phyloP scores from a whole-genome alignment of 2,888 invertebrate species.

The Eupelmus urozonus region DNA sequence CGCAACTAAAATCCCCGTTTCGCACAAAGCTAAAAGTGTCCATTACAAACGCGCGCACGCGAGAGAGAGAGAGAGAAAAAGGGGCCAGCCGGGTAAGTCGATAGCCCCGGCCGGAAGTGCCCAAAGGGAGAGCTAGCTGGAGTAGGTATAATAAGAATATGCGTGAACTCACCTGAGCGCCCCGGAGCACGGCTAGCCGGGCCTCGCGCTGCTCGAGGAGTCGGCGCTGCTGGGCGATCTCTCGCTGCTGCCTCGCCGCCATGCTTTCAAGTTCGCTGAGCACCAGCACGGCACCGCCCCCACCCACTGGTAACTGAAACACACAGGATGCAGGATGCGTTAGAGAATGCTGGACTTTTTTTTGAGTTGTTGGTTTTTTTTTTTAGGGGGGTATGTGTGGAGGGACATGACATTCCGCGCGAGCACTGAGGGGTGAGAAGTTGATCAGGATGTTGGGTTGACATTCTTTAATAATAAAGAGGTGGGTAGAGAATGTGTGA shows the following conservation, averaged over 20 bases:
- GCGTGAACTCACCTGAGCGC: conserved; percentile 72
- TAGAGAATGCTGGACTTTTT: conserved; percentile 16
- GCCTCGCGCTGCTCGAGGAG: conserved; percentile 96
- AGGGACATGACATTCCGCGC: neutral
- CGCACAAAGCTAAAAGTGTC: too few species aligned
- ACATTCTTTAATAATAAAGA: too few species aligned
- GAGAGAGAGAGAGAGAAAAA: neutral
- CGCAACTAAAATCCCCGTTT: too few species aligned
- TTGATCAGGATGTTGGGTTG: too few species aligned
- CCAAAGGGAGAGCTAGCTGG: neutral
- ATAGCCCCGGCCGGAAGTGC: conserved; percentile 21
- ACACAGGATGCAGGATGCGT: conserved; percentile 43
- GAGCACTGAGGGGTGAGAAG: neutral
- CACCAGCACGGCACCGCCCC: conserved; percentile 93
- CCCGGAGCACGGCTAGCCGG: conserved; percentile 77
- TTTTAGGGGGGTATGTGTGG: neutral
- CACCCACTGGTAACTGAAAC: conserved; percentile 86
- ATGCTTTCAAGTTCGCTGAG: conserved; percentile 98
- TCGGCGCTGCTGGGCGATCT: conserved; percentile 95
- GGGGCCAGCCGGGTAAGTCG: conserved; percentile 12
- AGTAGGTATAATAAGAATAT: conserved; percentile 1
- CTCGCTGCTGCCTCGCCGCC: conserved; percentile 98
- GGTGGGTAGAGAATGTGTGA: too few species aligned
- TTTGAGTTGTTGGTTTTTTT: too few species aligned
- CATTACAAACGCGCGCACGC: neutral